Evolutionary conservation across 1,140 invertebrate species (phyloP), one percentile per base, ranked within the genome.

Genomic region (Patella vulgata): DNA sequence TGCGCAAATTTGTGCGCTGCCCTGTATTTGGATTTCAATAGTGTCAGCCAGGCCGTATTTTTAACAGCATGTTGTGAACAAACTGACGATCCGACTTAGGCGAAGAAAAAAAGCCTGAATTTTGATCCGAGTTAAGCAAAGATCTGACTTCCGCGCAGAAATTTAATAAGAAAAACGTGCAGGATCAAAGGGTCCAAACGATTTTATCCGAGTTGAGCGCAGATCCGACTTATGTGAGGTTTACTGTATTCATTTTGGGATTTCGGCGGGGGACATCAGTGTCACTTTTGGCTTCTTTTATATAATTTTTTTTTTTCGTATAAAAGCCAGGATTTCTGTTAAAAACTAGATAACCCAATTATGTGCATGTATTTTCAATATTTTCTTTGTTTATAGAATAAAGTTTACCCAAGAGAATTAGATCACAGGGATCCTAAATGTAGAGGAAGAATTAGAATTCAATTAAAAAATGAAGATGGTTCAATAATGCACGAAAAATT

Each of bases 381-480:
- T 47, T 51, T 48, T 59, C 58, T 67, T 73, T 19, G n/a, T 19
- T 71, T 78, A 53, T 66, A 82, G 87, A 96, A 96, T 77, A 98
- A 98, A 86, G 85, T 94, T 6, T 96, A 98, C 81, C 89, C 91
- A n/a, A 87, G 93, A 42, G 97, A 99, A 82, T 86, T 89, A 46
- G 96, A 95, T 79, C 94, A 94, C 84, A 94, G 98, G 57, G 83
- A 85, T 85, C 82, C 91, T 9, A 81, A 91, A 17, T 90, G 89
- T 69, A 87, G 93, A 68, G 96, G 97, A 2, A 87, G 97, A 48
- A 91, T 99, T 59, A 86, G 95, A 59, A 91, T 99, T 0, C 95
- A 98, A 78, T 84, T 99, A 23, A 95, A 91, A 83, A 93, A 96
- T 80, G 94, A 97, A 77, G 93, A 97, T 87, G 95, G 95, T 0